These are phyloP conservation scores for Ostrea edulis DNA, from an alignment of 1,140 invertebrate species.

Conservation along the genomic window DNA sequence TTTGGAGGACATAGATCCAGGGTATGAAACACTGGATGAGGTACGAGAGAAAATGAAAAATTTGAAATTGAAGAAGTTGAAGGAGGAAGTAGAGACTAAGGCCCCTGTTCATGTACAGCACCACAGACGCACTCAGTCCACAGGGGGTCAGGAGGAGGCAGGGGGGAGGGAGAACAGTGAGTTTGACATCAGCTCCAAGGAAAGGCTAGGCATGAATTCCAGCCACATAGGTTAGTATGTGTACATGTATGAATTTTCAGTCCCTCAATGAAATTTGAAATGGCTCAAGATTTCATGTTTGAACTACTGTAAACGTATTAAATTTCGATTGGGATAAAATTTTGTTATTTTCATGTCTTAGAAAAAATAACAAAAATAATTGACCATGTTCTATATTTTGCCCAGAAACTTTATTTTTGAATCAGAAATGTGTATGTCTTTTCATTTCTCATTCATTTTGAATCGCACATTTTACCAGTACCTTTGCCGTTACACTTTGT, in stretches of 20 bases:
- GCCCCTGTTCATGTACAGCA: background rate
- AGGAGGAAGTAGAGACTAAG: background rate
- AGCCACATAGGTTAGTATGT: background rate
- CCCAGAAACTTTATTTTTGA: background rate
- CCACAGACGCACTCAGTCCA: background rate
- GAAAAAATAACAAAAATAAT: no score
- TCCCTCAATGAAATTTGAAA: background rate
- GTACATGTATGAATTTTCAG: background rate
- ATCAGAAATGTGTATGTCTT: background rate
- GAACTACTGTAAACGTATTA: no score
- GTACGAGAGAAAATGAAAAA: constrained; percentile 61
- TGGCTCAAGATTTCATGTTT: no score
- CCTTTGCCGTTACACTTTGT: no score
- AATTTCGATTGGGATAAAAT: no score
- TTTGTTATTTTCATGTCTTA: no score
- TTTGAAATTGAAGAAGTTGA: constrained; percentile 11
- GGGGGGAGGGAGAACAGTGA: background rate
- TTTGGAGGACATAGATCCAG: constrained; percentile 62
- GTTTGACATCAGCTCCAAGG: background rate
- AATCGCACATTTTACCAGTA: no score
- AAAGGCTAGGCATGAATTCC: background rate
- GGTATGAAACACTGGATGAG: constrained; percentile 68
- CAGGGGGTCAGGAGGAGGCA: constrained; percentile 5
- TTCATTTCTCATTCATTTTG: background rate
- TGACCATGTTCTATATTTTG: no score